phyloP scores from a whole-genome alignment of 2,888 invertebrate species.

The Rhorus exstirpatorius region DNA sequence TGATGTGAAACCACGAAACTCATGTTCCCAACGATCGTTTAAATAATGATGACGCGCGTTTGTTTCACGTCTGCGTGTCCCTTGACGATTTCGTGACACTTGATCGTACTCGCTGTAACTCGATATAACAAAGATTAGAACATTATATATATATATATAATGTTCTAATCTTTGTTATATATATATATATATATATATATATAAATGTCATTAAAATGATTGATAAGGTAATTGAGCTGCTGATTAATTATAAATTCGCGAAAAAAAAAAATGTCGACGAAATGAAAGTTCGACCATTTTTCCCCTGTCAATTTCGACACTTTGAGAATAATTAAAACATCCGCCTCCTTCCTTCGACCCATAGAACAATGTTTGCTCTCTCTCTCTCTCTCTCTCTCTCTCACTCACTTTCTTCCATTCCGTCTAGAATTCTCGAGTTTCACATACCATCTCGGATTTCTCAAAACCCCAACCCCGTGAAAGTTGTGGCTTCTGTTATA shows the following conservation, averaged over 20 bases:
- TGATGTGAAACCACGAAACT: slow-evolving; percentile 67
- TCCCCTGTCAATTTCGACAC: slow-evolving; percentile 11
- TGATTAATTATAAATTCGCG: slow-evolving; percentile 22
- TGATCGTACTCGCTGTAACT: slow-evolving; percentile 46
- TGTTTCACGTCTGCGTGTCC: slow-evolving; percentile 10
- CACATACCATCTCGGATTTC: slow-evolving; percentile 37
- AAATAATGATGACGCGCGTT: slow-evolving; percentile 62
- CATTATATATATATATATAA: not conserved
- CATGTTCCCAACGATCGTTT: slow-evolving; percentile 68
- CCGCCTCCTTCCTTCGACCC: slow-evolving; percentile 34
- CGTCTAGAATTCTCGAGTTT: slow-evolving; percentile 33
- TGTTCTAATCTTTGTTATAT: too few species aligned
- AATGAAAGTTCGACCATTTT: not conserved
- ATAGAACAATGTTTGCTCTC: slow-evolving; percentile 45
- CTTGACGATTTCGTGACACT: slow-evolving; percentile 49
- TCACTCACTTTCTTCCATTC: slow-evolving; percentile 20
- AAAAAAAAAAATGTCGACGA: not conserved
- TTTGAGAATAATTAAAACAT: slow-evolving; percentile 50
- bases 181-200: too few species aligned
- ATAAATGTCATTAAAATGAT: too few species aligned
- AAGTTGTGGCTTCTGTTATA: slow-evolving; percentile 30
- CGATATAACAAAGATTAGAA: slow-evolving; percentile 47
- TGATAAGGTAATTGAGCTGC: slow-evolving; percentile 38
- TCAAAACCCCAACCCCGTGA: slow-evolving; percentile 15
- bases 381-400: too few species aligned